A percentile compares a stretch with the other conserved stretches of the same genome.
phyloP scores from a whole-genome alignment of 2,888 invertebrate genomes.

The Steinernema hermaphroditum region DNA sequence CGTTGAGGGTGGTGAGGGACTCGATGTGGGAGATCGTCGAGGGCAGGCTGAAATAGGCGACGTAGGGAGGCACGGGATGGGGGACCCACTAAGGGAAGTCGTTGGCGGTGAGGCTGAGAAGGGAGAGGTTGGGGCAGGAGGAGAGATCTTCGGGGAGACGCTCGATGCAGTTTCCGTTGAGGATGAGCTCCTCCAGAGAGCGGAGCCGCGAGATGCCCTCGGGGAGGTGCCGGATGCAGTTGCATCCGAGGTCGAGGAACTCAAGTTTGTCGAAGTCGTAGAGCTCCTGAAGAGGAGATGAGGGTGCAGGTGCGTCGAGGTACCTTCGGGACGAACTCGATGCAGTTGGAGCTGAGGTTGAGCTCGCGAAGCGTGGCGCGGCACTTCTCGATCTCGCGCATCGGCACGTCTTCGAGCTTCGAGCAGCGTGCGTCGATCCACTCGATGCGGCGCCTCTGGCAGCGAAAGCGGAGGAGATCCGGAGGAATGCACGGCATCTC shows the following conservation, averaged over 20 bases:
- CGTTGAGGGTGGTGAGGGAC: slow-evolving; percentile 87
- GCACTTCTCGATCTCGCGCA: slow-evolving; percentile 19
- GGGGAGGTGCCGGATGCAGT: slow-evolving; percentile 6
- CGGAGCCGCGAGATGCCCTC: slow-evolving; percentile 11
- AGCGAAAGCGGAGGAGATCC: slow-evolving; percentile 14
- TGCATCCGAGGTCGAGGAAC: slow-evolving; percentile 1
- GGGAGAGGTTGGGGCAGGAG: neutral
- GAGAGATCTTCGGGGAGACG: slow-evolving; percentile 22
- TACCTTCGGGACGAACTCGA: slow-evolving; percentile 21
- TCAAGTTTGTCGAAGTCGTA: slow-evolving; percentile 12
- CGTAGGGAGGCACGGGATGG: neutral
- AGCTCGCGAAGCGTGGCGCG: slow-evolving; percentile 25
- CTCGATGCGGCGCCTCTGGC: slow-evolving; percentile 21
- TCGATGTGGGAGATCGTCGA: slow-evolving; percentile 91
- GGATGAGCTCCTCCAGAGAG: slow-evolving; percentile 5
- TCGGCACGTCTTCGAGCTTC: slow-evolving; percentile 4
- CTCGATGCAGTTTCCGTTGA: slow-evolving; percentile 21
- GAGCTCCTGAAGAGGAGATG: slow-evolving; percentile 6
- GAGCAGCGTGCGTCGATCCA: slow-evolving; percentile 27
- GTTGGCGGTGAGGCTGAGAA: slow-evolving; percentile 15
- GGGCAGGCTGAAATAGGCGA: slow-evolving; percentile 76
- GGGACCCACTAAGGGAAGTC: slow-evolving; percentile 1
- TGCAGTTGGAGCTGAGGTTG: slow-evolving; percentile 27
- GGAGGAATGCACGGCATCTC: slow-evolving; percentile 10
- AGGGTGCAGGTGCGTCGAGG: too few species aligned